Percentiles rank a stretch among this genome's conserved stretches.
Evolutionary conservation across 2,797 vertebrate species (phyloP).

Genomic region (Sebastes vulpes): DNA sequence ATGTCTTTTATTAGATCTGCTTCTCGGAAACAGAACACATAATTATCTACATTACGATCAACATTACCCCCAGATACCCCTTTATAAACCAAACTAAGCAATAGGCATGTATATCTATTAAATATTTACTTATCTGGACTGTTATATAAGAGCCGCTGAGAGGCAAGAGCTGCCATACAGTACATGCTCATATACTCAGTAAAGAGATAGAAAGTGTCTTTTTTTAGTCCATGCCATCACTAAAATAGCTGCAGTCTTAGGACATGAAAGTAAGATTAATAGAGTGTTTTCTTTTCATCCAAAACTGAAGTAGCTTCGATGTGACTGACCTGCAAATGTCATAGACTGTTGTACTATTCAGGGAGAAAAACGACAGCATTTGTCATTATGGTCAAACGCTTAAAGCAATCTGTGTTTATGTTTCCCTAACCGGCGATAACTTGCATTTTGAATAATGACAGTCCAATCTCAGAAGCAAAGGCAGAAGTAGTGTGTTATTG

Average conservation of each 20-base stretch:
- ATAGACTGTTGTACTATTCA: not conserved
- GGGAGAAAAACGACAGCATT: not conserved
- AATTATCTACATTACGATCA: conserved; percentile 42
- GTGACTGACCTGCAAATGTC: not conserved
- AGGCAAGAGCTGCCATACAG: conserved; percentile 14
- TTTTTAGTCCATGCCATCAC: conserved; percentile 23
- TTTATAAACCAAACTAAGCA: conserved; percentile 45
- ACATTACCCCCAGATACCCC: not conserved
- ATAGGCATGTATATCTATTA: conserved; percentile 27
- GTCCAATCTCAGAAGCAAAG: not conserved
- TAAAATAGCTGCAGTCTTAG: conserved; percentile 16
- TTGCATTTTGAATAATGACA: not conserved
- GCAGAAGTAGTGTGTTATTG: not conserved
- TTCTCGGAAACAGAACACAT: conserved; percentile 21
- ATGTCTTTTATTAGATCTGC: conserved; percentile 45
- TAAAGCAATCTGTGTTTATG: not conserved
- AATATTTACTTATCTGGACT: conserved; percentile 67
- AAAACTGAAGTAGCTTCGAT: not conserved
- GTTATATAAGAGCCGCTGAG: conserved; percentile 38
- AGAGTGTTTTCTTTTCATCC: not conserved
- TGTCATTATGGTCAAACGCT: not conserved
- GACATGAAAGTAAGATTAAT: conserved; percentile 16
- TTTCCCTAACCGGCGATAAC: not conserved
- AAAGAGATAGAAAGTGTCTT: not conserved
- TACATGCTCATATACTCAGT: not conserved